Evolutionary conservation across 2,888 invertebrate species (phyloP).

Genomic region (Eristalinus sepulchralis): DNA sequence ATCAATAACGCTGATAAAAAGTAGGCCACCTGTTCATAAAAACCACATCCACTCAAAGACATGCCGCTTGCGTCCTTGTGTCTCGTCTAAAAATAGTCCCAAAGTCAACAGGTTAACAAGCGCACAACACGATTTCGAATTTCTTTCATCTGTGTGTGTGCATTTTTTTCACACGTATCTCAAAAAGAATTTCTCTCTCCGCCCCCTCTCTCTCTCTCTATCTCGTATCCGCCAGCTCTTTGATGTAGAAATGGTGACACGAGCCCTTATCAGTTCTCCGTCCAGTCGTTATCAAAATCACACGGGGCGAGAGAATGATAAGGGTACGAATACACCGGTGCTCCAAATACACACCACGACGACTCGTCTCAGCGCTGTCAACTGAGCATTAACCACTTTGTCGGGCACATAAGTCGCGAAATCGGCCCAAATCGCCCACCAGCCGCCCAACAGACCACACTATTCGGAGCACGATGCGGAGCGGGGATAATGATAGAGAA

Average conservation of each 20-base stretch:
- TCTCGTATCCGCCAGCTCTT: no score
- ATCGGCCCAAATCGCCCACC: not conserved
- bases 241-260: conserved; percentile 82
- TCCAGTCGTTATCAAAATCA: conserved; percentile 90
- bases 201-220: not conserved
- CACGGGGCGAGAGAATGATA: conserved; percentile 98
- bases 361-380: not conserved
- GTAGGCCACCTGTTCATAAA: not conserved
- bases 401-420: no score
- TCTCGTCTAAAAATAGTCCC: not conserved
- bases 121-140: not conserved
- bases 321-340: conserved; percentile 86
- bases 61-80: not conserved
- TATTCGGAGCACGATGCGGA: not conserved
- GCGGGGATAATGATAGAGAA: not conserved
- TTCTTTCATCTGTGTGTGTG: not conserved
- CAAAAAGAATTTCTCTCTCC: not conserved
- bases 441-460: not conserved
- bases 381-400: not conserved
- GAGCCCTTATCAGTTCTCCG: conserved; percentile 99
- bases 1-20: not conserved
- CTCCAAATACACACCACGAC: conserved; percentile 39
- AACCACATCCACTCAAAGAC: not conserved
- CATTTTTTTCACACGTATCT: no score
- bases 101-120: conserved; percentile 7